These are phyloP conservation scores for Achroia grisella DNA, from an alignment of 1,140 invertebrate species.

Conservation along the genomic window DNA sequence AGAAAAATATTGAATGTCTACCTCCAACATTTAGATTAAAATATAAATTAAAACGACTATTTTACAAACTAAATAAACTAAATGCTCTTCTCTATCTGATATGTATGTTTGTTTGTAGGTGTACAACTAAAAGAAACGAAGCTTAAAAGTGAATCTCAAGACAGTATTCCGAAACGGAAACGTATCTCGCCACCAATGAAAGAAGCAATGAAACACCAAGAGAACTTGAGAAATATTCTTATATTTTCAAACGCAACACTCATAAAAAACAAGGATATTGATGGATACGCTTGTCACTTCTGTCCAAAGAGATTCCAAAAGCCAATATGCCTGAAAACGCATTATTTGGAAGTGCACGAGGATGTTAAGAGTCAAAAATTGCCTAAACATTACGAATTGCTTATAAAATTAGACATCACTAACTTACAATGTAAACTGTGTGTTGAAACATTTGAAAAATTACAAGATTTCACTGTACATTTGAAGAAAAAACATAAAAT, in stretches of 20 bases:
- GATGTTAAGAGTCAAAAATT: slow-evolving; percentile 34
- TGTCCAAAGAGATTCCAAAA: slow-evolving; percentile 34
- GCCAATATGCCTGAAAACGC: slow-evolving; percentile 37
- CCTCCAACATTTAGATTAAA: too few relatives aligned
- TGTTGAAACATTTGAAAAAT: slow-evolving; percentile 16
- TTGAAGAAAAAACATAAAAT: slow-evolving; percentile 34
- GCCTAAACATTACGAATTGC: slow-evolving; percentile 29
- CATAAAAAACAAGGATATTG: slow-evolving; percentile 37
- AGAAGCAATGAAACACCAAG: slow-evolving; percentile 32
- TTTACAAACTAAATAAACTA: background rate
- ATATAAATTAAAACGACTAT: too few relatives aligned
- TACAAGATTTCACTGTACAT: slow-evolving; percentile 36
- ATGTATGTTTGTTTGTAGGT: slow-evolving; percentile 39
- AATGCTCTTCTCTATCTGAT: slow-evolving; percentile 12
- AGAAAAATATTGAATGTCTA: too few relatives aligned
- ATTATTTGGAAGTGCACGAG: slow-evolving; percentile 44
- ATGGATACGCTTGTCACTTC: slow-evolving; percentile 45
- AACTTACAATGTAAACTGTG: slow-evolving; percentile 38
- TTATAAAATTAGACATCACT: slow-evolving; percentile 49
- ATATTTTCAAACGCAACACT: slow-evolving; percentile 46
- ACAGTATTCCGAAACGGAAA: slow-evolving; percentile 5
- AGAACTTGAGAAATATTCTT: slow-evolving; percentile 37
- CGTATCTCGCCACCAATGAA: slow-evolving; percentile 5
- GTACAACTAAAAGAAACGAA: slow-evolving; percentile 4
- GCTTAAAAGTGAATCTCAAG: slow-evolving; percentile 16